Base-by-base conservation (phyloP, 2,113 vertebrate genomes). In the Petromus typicus region DNA sequence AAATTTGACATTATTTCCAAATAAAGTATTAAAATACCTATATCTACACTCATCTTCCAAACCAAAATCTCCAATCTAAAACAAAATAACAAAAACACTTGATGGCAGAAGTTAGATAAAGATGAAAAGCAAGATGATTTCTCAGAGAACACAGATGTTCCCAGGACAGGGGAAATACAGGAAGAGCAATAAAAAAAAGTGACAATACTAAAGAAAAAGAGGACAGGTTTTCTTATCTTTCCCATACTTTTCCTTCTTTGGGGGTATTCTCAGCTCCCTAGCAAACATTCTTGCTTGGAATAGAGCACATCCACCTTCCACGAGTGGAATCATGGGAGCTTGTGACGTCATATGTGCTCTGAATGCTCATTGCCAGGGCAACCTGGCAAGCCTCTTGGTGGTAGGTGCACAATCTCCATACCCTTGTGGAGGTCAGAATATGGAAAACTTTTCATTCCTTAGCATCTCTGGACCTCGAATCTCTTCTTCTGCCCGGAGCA, bases 381-480 rank as follows among this genome's bases (percentile, higher is more conserved):
- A 95, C 66, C 63, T 25, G 7, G n/a, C 43, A 48, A 45, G 59
- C 18, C 51, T 1, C 1, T 8, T 14, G 64, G 1, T 54, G 87
- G 78, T 90, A 51, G 85, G 48, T 40, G 82, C 63, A 48, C 9
- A 43, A 66, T 18, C 79, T 67, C 82, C 4, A 0, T 3, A 76
- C 25, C 23, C 45, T 69, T 40, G 51, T 0, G 0, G 2, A 0
- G 48, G 90, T 66, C 93, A 82, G 54, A 87, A 30, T 30, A 98
- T 96, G 97, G 98, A 98, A 64, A 94, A 90, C 59, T 98, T 95
- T 57, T 93, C 95, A 23, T 73, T 98, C 51, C 94, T 97, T 32
- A 93, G 84, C 3, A 17, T 95, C 80, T 95, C 96, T 14, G 76
- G 64, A 0, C 37, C 67, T 51, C 85, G 51, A 4, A 13, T 86